Evolutionary conservation across 2,888 invertebrate species (phyloP), one percentile per base, ranked within the genome.

Genomic region (Zygothrica quintamaculata): DNA sequence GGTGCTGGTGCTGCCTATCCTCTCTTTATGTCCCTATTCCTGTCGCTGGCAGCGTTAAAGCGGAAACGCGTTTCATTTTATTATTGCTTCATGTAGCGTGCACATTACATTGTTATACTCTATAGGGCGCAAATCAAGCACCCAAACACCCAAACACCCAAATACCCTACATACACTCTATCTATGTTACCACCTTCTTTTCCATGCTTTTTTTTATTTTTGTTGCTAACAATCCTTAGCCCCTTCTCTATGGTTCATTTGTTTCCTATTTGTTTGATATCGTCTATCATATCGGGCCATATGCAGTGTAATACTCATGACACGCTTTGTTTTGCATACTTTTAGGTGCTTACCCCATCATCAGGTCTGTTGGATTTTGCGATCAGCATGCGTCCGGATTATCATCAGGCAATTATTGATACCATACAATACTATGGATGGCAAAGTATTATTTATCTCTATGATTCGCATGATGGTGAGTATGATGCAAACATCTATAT

Each of bases 351-450:
- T 65, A 95, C 96, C 8, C 97, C 97, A 26, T 96, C 97, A 12
- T 96, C 96, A 1, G 96, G 97, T n/a, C 94, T 96, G 81, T 93
- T 96, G 85, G 97, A 97, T 92, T 96, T 95, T 89, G 97, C 97
- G 50, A 95, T 97, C 88, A 97, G 97, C 91, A 95, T 99, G 95
- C 94, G 98, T 68, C 99, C 99, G 33, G 96, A 98, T 92, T 98
- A 98, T 92, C 97, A 98, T 91, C 95, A 95, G 88, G 98, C 99
- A 59, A 96, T 99, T 89, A 96, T 98, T 77, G 98, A 98, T 92
- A 96, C 98, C 59, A 97, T 99, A 87, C 93, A 95, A 72, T 95
- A 96, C 91, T 99, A 99, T 91, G 95, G 94, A 61, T 96, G 96
- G 96, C 93, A 93, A 77, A 93, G 94, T 90, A 94, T 96, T 87